Conservation (phyloP, 2,113 vertebrate species). For the Embiotoca jacksoni region DNA sequence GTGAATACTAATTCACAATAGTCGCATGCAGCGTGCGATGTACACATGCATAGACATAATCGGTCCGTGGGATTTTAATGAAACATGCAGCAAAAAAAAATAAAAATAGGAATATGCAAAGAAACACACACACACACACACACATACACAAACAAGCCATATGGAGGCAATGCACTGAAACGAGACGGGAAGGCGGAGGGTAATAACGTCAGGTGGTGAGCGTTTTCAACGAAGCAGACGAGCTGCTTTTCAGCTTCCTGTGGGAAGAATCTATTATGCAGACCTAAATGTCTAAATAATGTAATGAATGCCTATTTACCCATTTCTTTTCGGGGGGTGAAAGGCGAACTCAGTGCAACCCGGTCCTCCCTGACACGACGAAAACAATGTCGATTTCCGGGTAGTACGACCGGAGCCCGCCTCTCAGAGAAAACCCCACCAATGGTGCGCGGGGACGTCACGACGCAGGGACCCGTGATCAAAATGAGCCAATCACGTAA, state of each 20-base stretch:
- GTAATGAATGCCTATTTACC: constrained; percentile 76
- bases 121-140: no score
- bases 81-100: background rate
- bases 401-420: constrained; percentile 48
- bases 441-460: constrained; percentile 27
- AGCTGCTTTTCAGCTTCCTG: background rate
- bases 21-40: background rate
- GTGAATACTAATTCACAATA: constrained; percentile 26
- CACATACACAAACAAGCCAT: no score
- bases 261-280: background rate
- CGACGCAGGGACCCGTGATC: rapidly evolving
- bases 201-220: background rate
- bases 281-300: background rate
- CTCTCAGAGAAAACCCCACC: constrained; percentile 38
- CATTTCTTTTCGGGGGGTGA: constrained; percentile 59
- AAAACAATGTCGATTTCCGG: constrained; percentile 74
- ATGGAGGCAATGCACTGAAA: background rate
- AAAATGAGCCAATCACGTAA: constrained; percentile 65
- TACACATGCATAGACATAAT: background rate
- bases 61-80: background rate
- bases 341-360: background rate
- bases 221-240: background rate
- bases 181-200: background rate
- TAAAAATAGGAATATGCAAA: background rate
- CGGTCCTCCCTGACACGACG: background rate